phyloP scores from a whole-genome alignment of 2,888 invertebrate species.

The Tyria jacobaeae region DNA sequence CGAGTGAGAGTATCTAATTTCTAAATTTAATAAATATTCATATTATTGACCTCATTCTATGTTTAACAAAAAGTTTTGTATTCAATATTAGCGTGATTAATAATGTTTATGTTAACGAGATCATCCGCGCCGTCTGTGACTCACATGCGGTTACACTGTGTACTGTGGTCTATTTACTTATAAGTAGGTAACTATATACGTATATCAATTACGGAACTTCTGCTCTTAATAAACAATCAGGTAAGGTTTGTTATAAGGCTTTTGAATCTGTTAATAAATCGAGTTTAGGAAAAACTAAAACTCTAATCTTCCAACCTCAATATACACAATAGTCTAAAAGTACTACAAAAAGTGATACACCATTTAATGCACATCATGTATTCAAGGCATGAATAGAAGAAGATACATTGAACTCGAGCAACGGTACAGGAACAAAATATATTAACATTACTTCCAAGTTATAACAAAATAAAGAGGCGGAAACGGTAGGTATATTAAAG shows the following conservation, averaged over 20 bases:
- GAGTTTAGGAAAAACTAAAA: background rate
- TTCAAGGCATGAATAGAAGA: conserved; percentile 38
- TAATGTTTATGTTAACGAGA: conserved; percentile 45
- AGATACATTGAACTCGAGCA: conserved; percentile 38
- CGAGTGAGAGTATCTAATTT: conserved; percentile 38
- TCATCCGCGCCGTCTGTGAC: conserved; percentile 43
- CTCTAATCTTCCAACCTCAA: conserved; percentile 12
- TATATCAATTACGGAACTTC: conserved; percentile 47
- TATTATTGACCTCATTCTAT: conserved; percentile 26
- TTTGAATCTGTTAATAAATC: background rate
- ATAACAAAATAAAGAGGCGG: conserved; percentile 38
- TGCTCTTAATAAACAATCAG: conserved; percentile 4
- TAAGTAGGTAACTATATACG: conserved; percentile 37
- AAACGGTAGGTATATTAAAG: conserved; percentile 55
- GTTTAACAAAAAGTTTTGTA: conserved; percentile 23
- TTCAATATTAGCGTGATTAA: conserved; percentile 32
- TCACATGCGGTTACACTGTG: conserved; percentile 55
- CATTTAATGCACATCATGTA: conserved; percentile 35
- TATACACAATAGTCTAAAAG: background rate
- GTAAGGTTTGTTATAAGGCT: background rate
- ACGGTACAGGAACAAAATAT: conserved; percentile 51
- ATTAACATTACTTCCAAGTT: conserved; percentile 31
- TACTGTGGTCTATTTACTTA: conserved; percentile 49
- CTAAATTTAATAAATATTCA: conserved; percentile 36
- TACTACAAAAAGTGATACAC: conserved; percentile 13